These are phyloP conservation scores for Acholoe squamosa DNA, from an alignment of 2,888 invertebrate genomes.

Conservation along the genomic window DNA sequence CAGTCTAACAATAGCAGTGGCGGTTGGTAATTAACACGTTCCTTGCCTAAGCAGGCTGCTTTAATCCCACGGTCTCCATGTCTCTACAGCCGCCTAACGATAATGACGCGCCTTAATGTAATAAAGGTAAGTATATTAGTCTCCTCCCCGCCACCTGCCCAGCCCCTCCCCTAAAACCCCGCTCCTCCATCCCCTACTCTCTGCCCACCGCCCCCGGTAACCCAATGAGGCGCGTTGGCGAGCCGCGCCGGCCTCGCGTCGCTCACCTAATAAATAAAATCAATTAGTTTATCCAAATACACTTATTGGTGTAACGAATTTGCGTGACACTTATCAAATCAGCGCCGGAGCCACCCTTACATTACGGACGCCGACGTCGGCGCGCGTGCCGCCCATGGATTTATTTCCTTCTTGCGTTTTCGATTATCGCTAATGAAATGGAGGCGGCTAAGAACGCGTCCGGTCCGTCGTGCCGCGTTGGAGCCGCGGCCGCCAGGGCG, in stretches of 20 bases:
- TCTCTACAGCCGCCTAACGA: conserved; percentile 33
- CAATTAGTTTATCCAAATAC: conserved; percentile 63
- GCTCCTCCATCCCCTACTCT: neutral
- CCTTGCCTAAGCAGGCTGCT: conserved; percentile 40
- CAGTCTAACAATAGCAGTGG: neutral
- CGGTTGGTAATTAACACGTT: conserved; percentile 47
- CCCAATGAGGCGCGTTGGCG: conserved; percentile 6
- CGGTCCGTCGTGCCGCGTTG: neutral
- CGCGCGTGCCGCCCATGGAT: conserved; percentile 47
- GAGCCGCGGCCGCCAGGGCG: neutral
- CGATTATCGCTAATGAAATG: conserved; percentile 62
- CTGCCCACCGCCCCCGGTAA: neutral
- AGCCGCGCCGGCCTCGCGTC: neutral
- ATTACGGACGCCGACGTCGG: conserved; percentile 35
- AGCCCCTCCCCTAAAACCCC: neutral
- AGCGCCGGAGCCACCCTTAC: conserved; percentile 34
- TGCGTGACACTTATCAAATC: conserved; percentile 60
- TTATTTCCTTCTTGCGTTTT: conserved; percentile 60
- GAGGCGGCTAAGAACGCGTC: conserved; percentile 48
- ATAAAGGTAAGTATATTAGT: conserved; percentile 59
- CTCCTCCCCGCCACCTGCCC: conserved; percentile 31
- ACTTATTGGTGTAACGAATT: conserved; percentile 62
- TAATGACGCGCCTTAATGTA: conserved; percentile 53
- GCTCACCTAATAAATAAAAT: conserved; percentile 60
- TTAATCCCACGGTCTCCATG: conserved; percentile 32